phyloP scores from a whole-genome alignment of 2,888 invertebrate genomes.

The Lomographa bimaculata region DNA sequence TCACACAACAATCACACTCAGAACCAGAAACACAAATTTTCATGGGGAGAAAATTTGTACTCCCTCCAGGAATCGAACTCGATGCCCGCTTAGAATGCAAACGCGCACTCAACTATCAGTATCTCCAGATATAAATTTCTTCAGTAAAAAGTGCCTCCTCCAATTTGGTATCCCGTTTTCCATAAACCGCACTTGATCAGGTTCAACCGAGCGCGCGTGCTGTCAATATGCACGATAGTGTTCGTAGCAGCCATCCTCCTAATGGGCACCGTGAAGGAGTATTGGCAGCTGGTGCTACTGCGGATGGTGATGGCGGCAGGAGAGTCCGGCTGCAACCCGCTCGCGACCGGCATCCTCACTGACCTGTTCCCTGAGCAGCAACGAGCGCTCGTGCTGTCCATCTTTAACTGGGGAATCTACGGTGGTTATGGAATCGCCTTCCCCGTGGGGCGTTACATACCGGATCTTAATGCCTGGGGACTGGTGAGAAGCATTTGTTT shows the following conservation, averaged over 20 bases:
- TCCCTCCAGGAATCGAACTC: too few species aligned
- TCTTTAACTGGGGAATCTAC: slow-evolving; percentile 98
- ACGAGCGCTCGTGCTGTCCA: slow-evolving; percentile 94
- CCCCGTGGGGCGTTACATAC: slow-evolving; percentile 94
- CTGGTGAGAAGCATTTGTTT: slow-evolving; percentile 75
- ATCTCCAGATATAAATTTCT: too few species aligned
- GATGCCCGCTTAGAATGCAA: too few species aligned
- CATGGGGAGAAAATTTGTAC: too few species aligned
- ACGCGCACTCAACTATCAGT: too few species aligned
- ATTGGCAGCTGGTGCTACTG: slow-evolving; percentile 95
- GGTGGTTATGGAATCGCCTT: slow-evolving; percentile 97
- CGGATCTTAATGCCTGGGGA: slow-evolving; percentile 88
- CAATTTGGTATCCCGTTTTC: too few species aligned
- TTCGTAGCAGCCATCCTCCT: slow-evolving; percentile 92
- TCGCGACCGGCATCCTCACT: slow-evolving; percentile 92
- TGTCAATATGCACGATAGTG: slow-evolving; percentile 90
- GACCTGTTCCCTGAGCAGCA: slow-evolving; percentile 92
- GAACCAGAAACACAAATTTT: too few species aligned
- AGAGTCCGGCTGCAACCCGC: slow-evolving; percentile 94
- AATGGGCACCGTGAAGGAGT: slow-evolving; percentile 93
- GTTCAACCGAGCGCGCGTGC: slow-evolving; percentile 88
- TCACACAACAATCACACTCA: too few species aligned
- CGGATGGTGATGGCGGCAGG: slow-evolving; percentile 94
- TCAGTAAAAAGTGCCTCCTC: too few species aligned
- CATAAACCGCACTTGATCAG: too few species aligned